Conservation (phyloP, 2,797 vertebrate species). For the Hemibagrus guttatus region DNA sequence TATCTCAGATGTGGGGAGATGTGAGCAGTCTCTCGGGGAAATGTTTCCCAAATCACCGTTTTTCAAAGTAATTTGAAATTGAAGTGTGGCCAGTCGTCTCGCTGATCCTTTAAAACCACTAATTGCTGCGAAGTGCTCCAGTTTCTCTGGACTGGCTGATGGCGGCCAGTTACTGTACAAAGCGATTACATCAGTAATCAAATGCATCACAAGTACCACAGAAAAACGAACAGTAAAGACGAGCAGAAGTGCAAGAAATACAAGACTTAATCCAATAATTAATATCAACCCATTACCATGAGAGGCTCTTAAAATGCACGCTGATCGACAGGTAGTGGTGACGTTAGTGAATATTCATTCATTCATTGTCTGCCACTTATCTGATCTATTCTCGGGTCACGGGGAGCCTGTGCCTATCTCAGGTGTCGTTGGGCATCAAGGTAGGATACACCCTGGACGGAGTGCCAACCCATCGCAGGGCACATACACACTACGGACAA, state of each 20-base stretch:
- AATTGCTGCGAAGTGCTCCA: slow-evolving; percentile 11
- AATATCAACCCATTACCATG: slow-evolving; percentile 2
- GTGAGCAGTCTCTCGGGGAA: slow-evolving; percentile 14
- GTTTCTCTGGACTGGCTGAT: slow-evolving; percentile 17
- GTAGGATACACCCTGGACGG: no score
- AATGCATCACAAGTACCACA: slow-evolving; percentile 16
- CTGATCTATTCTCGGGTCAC: no score
- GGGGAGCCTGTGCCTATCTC: no score
- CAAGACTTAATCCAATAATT: not conserved
- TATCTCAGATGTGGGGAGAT: not conserved
- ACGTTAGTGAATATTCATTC: no score
- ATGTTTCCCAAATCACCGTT: slow-evolving; percentile 7
- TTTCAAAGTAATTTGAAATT: slow-evolving; percentile 20
- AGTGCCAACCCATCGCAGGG: no score
- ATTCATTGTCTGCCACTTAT: no score
- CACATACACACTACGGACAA: no score
- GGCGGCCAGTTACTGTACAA: slow-evolving; percentile 5
- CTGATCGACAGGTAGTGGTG: no score
- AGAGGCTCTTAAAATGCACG: not conserved
- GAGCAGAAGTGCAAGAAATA: slow-evolving; percentile 3
- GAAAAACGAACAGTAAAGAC: not conserved
- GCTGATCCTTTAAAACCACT: slow-evolving; percentile 15
- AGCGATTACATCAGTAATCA: slow-evolving; percentile 7
- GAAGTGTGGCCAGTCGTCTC: slow-evolving; percentile 5
- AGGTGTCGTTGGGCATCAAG: no score